These are phyloP conservation scores for Halictus ligatus DNA, from an alignment of 2,888 invertebrate species.

Conservation along the genomic window DNA sequence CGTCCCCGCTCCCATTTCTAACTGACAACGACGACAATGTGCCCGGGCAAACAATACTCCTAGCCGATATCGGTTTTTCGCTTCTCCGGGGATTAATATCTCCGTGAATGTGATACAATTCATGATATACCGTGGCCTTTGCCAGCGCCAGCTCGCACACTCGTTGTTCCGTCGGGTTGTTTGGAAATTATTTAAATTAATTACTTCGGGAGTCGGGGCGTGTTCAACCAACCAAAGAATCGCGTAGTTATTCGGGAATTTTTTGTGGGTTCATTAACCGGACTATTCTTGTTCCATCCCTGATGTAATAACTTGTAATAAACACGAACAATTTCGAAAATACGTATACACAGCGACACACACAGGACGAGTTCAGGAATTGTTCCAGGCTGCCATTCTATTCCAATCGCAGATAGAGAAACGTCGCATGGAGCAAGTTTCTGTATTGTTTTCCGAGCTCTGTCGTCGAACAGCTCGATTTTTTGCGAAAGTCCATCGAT, in stretches of 20 bases:
- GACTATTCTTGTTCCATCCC: too few relatives aligned
- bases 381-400: too few relatives aligned
- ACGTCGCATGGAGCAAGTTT: too few relatives aligned
- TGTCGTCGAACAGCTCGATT: too few relatives aligned
- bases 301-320: too few relatives aligned
- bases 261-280: not conserved
- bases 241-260: not conserved
- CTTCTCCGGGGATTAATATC: conserved; percentile 43
- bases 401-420: too few relatives aligned
- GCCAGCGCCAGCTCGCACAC: not conserved
- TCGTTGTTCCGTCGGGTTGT: not conserved
- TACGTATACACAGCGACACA: too few relatives aligned
- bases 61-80: conserved; percentile 32
- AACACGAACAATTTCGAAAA: too few relatives aligned
- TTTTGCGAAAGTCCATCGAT: too few relatives aligned
- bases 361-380: too few relatives aligned
- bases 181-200: not conserved
- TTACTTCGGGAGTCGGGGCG: not conserved
- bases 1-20: conserved; percentile 15
- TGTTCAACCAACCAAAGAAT: not conserved
- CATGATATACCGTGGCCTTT: not conserved
- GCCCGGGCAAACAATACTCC: conserved; percentile 30
- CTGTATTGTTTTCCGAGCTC: too few relatives aligned
- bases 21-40: conserved; percentile 31
- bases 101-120: conserved; percentile 29